phyloP scores from a whole-genome alignment of 2,888 invertebrate species.

The Tetranychus truncatus region DNA sequence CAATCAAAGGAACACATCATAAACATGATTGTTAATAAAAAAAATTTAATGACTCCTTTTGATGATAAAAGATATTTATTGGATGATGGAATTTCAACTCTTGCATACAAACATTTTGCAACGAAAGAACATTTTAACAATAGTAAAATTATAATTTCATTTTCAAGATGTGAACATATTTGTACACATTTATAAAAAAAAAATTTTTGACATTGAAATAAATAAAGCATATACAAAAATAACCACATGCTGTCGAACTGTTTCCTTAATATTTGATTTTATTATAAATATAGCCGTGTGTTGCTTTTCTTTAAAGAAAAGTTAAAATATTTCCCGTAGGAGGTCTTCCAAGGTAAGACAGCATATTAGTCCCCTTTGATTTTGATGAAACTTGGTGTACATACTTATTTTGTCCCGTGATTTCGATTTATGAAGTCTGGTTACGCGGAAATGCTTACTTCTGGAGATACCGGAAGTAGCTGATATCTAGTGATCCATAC shows the following conservation, averaged over 20 bases:
- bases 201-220: not conserved
- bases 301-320: not conserved
- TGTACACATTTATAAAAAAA: too few species aligned
- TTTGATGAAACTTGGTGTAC: too few species aligned
- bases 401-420: too few species aligned
- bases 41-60: not conserved
- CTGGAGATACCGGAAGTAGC: too few species aligned
- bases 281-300: not conserved
- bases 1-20: not conserved
- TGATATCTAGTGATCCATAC: too few species aligned
- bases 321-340: not conserved
- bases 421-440: too few species aligned
- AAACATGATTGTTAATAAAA: not conserved
- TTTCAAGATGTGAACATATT: too few species aligned
- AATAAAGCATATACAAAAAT: conserved; percentile 10
- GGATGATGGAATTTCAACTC: not conserved
- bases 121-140: too few species aligned
- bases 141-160: too few species aligned
- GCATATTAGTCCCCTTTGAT: too few species aligned
- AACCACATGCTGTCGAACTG: not conserved
- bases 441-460: too few species aligned
- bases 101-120: too few species aligned
- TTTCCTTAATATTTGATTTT: not conserved
- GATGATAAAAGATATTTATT: not conserved
- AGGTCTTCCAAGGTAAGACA: not conserved